Evolutionary conservation across 2,888 invertebrate species (phyloP), one percentile per base, ranked within the genome.

Genomic region (Xestia sexstrigata): DNA sequence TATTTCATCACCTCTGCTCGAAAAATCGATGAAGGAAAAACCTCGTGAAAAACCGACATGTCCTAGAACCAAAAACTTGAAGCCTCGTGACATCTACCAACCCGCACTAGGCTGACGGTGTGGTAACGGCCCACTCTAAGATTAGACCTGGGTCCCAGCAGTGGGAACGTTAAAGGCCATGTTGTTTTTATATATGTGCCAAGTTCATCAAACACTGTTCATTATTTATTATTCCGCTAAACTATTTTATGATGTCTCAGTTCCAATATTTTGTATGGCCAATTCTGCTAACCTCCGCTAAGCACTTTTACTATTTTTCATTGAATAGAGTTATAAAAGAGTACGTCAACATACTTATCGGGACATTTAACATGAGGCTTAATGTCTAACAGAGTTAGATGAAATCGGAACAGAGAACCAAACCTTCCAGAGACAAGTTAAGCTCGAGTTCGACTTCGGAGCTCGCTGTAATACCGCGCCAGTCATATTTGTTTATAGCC

Each of bases 401-500:
- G 6, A 70, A 76, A 35, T 70, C 49, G 42, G 42, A 45, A 30
- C 42, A 62, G 52, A 60, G 62, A 62, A 62, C 60, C 15, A 35
- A 20, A 60, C 42, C 49, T 70, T 49, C 60, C 30, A 69, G 49
- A 69, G 60, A 79, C 47, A 79, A 83, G 60, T 82, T 84, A 69
- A 30, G 65, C 68, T 73, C 68, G 26, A 75, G 70, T 76, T 74
- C 35, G 17, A 74, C 45, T 76, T 60, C 30, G 20, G 39, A 78
- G 70, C 75, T 76, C 66, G 47, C 49, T 63, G 74, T 79, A 81
- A 76, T 58, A 78, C 60, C 73, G 66, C 66, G 71, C 82, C 70
- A 83, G 84, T 79, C 79, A 86, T 82, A 82, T 78, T 75, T 84
- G 71, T 72, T 78, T 86, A 82, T 78, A 69, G 79, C 75, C 67